These are phyloP conservation scores for Perizoma affinitatum DNA, from an alignment of 2,888 invertebrate genomes.

Conservation along the genomic window DNA sequence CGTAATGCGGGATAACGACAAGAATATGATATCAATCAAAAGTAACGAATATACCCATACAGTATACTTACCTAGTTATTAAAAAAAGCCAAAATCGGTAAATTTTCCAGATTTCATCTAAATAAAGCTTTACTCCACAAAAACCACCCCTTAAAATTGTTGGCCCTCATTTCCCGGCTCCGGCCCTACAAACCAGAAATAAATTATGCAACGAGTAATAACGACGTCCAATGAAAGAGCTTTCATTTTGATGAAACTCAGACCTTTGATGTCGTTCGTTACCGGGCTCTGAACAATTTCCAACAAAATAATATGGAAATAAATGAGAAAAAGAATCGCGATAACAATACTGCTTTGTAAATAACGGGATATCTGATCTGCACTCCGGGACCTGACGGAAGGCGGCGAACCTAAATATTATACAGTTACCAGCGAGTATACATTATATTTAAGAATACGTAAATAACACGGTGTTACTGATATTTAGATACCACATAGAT, in stretches of 20 bases:
- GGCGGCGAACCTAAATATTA: no score
- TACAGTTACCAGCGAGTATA: no score
- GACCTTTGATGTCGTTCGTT: slow-evolving; percentile 52
- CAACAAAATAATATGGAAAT: slow-evolving; percentile 78
- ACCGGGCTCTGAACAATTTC: slow-evolving; percentile 34
- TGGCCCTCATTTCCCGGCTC: slow-evolving; percentile 31
- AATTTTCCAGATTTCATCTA: neutral
- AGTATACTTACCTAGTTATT: neutral
- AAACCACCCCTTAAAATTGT: slow-evolving; percentile 13
- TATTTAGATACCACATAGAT: no score
- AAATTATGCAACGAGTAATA: slow-evolving; percentile 66
- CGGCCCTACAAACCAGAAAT: slow-evolving; percentile 47
- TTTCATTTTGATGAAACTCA: slow-evolving; percentile 54
- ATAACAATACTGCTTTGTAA: slow-evolving; percentile 59
- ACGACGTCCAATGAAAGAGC: slow-evolving; percentile 69
- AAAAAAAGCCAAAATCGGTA: neutral
- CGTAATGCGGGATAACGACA: no score
- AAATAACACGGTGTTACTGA: no score
- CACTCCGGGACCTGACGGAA: slow-evolving; percentile 27
- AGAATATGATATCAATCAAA: no score
- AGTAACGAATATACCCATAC: no score
- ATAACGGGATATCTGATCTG: slow-evolving; percentile 44
- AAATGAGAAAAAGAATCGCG: slow-evolving; percentile 60
- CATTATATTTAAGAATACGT: no score
- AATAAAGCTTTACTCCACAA: slow-evolving; percentile 10